These are phyloP conservation scores for Eptesicus fuscus DNA, from an alignment of 2,113 vertebrate species.

Conservation along the genomic window DNA sequence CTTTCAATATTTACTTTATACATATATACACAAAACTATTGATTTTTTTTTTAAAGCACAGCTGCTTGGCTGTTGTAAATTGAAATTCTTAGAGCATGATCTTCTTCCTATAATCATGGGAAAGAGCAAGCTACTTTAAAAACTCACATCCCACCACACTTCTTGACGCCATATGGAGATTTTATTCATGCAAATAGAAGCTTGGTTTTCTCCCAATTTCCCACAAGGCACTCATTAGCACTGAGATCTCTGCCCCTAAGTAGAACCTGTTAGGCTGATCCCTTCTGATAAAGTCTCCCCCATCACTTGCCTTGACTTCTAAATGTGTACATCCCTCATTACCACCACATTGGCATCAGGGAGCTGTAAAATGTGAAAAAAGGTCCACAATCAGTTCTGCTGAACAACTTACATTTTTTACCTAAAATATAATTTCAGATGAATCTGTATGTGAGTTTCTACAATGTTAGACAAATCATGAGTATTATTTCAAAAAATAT, in stretches of 20 bases:
- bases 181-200: conserved; percentile 63
- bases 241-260: background rate
- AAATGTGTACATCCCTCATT: background rate
- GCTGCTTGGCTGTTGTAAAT: conserved; percentile 50
- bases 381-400: background rate
- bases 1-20: conserved; percentile 10
- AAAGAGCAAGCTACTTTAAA: conserved; percentile 64
- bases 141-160: conserved; percentile 50
- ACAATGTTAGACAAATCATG: background rate
- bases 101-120: conserved; percentile 61
- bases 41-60: conserved; percentile 53
- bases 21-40: background rate
- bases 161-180: conserved; percentile 70
- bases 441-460: background rate
- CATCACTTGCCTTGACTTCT: background rate
- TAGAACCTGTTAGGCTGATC: background rate
- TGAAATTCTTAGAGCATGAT: conserved; percentile 70
- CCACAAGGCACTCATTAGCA: conserved; percentile 8
- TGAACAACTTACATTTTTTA: background rate
- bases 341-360: background rate
- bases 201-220: conserved; percentile 51
- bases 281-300: background rate
- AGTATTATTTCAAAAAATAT: conserved; percentile 6
- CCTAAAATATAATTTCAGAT: background rate
- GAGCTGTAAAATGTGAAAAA: background rate